Evolutionary conservation across 2,797 vertebrate species (phyloP).

Genomic region (Pelobates cultripes): DNA sequence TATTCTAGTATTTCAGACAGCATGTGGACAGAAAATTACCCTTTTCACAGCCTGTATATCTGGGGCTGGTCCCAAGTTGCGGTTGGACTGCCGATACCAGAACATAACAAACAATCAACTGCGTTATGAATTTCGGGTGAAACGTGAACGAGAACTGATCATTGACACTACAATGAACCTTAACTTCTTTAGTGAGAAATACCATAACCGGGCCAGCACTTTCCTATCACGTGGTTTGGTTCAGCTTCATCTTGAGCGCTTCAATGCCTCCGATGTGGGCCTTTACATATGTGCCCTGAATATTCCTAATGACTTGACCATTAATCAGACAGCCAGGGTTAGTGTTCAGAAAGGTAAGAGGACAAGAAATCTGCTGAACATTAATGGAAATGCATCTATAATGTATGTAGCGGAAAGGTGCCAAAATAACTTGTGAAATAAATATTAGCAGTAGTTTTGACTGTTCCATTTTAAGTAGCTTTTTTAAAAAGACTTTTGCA

Average conservation of each 20-base stretch:
- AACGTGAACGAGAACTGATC: constrained; percentile 29
- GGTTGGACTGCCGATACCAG: constrained; percentile 44
- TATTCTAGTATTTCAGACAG: constrained; percentile 25
- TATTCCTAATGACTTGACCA: constrained; percentile 42
- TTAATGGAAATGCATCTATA: too few species aligned
- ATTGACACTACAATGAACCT: constrained; percentile 44
- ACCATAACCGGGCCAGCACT: constrained; percentile 44
- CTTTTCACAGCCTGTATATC: constrained; percentile 30
- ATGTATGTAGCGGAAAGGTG: too few species aligned
- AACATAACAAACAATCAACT: constrained; percentile 35
- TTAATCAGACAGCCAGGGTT: constrained; percentile 39
- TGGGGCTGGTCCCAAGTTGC: constrained; percentile 36
- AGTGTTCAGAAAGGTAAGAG: constrained; percentile 42
- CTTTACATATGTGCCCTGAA: constrained; percentile 33
- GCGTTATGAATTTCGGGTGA: constrained; percentile 42
- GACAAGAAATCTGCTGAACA: too few species aligned
- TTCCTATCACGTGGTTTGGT: constrained; percentile 18
- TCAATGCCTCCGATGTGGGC: constrained; percentile 44
- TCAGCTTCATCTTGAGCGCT: constrained; percentile 46
- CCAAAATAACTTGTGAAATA: too few species aligned
- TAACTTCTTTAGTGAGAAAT: constrained; percentile 44
- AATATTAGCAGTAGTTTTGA: too few species aligned
- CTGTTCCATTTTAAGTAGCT: too few species aligned
- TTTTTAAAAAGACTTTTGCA: too few species aligned
- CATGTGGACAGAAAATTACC: constrained; percentile 39